Percentiles rank a stretch among this genome's conserved stretches.
These are phyloP conservation scores for Pristiophorus japonicus DNA, from an alignment of 2,113 vertebrate genomes.

Conservation along the genomic window DNA sequence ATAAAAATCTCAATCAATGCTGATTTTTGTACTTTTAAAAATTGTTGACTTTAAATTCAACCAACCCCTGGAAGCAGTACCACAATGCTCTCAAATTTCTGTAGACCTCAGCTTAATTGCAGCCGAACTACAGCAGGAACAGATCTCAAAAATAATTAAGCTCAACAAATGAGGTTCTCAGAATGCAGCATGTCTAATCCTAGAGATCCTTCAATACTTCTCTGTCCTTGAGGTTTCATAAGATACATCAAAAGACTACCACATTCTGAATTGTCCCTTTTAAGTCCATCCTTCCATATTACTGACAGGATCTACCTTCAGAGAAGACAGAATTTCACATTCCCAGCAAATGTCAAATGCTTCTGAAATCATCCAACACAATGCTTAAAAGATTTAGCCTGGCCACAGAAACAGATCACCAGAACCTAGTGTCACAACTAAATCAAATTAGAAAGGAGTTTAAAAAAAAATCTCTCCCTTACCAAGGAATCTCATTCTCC, in stretches of 20 bases:
- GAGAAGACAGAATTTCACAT: neutral
- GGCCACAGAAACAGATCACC: neutral
- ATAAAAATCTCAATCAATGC: neutral
- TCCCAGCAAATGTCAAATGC: neutral
- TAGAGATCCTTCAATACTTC: neutral
- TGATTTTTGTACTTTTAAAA: neutral
- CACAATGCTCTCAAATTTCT: neutral
- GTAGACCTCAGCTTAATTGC: neutral
- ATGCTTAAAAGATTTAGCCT: neutral
- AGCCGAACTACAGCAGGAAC: neutral
- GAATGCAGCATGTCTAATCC: neutral
- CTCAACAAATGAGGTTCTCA: conserved; percentile 1
- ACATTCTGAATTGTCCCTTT: neutral
- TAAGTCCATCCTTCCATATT: neutral
- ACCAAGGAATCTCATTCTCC: conserved; percentile 23
- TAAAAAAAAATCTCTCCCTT: neutral
- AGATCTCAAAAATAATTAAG: neutral
- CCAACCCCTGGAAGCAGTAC: neutral
- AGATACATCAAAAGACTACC: neutral
- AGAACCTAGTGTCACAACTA: neutral
- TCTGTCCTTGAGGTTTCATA: conserved; percentile 21
- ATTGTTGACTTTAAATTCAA: neutral
- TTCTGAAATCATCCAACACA: neutral
- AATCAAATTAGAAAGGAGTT: neutral
- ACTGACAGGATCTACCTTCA: neutral